Base-by-base conservation (phyloP, 2,113 vertebrate species). In the Terrapene triunguis region DNA sequence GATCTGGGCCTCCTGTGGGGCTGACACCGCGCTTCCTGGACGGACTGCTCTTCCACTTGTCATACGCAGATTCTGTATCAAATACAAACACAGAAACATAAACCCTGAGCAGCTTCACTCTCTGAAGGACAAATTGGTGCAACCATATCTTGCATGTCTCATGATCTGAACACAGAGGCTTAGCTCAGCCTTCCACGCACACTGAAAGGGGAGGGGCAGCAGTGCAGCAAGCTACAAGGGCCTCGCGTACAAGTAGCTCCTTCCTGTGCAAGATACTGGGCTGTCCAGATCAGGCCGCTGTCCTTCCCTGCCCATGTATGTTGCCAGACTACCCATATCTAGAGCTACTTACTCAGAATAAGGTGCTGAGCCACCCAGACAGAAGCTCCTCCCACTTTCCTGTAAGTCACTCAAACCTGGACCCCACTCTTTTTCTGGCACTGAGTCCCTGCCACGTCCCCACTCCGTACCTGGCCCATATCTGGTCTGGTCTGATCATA, bases 41-140 rank as follows among this genome's bases (percentile, higher is more conserved):
- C 90, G 11, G 1, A 92, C 90, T 83, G 25, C 44, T 91, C 95
- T 91, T 96, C 86, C 85, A 93, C 79, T 93, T 65, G 27, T 81
- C 90, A 94, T 59, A 92, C 96, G 87, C 47, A 92, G 54, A 94
- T 91, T 88, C 85, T 80, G 35, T 65, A 86, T 17, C 9, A 84
- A 89, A 90, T 55, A 93, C 93, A 97, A 94, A 59, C 38, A 50
- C 83, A n/a, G 29, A 32, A 48, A 96, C 96, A 85, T 89, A 92
- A 95, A 91, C 80, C 25, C 19, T 19, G 53, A 79, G 82, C 87
- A 92, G 90, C 85, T 91, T 92, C 78, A 89, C 59, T 92, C 51
- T 65, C 83, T 9, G 88, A 81, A 85, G 80, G 84, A 85, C 47
- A 93, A 95, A 27, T 16, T 74, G 3, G 35, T 72, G 29, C 62